Evolutionary conservation across 2,797 vertebrate species (phyloP), one percentile per base, ranked within the genome.

Genomic region (Dicrostonyx torquatus): DNA sequence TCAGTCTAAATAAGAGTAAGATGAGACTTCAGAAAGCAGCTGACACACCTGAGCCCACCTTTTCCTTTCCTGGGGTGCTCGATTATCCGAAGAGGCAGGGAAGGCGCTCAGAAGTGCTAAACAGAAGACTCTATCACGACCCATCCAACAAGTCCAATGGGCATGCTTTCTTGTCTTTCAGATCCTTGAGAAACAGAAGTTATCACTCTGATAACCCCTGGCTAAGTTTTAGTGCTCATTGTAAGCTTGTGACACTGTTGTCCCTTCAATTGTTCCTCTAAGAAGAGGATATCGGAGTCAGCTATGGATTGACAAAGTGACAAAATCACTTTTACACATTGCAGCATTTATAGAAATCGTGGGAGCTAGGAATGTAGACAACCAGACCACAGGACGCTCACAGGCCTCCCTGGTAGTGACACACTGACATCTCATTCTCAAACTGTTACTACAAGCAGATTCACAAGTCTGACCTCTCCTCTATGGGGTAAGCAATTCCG

Each of bases 171-270:
- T 68, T 4, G 3, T 70, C 89, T 75, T 43, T 53, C 0, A 40
- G 45, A 83, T 90, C 86, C 40, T 87, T 6, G 24, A 91, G 64
- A 94, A 84, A 94, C 3, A 6, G n/a, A 82, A 93, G 11, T 22
- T 22, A 11, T 89, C 66, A 29, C 43, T 93, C 29, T n/a, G 48
- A 79, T n/a, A 48, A 48, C 17, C 2, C 0, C 48, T 70, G 34
- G 68, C 2, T n/a, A 72, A 26, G 62, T 77, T 64, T 92, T 18
- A 93, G 14, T 62, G 17, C 2, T 34, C n/a, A 68, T 48, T 29
- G 24, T 53, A 66, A 87, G 29, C 24, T 84, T 82, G 45, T 53
- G 40, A 34, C 10, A 66, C 2, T 31, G 58, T 60, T 86, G 29
- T 3, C 90, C 40, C 58, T 94, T 22, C 10, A 58, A 87, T 14